These are phyloP conservation scores for Hylaea fasciaria DNA, from an alignment of 2,888 invertebrate species.

Conservation along the genomic window DNA sequence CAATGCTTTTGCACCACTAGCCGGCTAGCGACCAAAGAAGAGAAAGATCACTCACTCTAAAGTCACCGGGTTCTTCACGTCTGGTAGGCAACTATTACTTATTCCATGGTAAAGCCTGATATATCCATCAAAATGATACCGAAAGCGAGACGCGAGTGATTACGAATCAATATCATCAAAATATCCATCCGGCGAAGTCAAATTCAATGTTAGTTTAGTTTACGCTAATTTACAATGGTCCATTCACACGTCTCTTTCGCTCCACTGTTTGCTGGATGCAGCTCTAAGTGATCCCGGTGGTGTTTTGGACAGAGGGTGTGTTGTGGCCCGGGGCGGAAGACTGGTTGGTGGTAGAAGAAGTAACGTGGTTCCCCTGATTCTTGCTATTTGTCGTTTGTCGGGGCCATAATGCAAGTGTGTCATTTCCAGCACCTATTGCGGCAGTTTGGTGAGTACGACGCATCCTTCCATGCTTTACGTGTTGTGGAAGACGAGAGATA, in stretches of 20 bases:
- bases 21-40: not conserved
- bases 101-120: no score
- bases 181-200: not conserved
- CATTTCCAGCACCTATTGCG: conserved; percentile 84
- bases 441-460: conserved; percentile 81
- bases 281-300: conserved; percentile 63
- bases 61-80: no score
- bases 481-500: conserved; percentile 24
- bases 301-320: conserved; percentile 83
- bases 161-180: not conserved
- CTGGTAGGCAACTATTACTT: no score
- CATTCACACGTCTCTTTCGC: conserved; percentile 41
- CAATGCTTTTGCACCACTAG: not conserved
- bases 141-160: not conserved
- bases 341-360: conserved; percentile 57
- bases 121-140: no score
- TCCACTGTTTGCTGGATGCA: conserved; percentile 11
- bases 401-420: conserved; percentile 84
- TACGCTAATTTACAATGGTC: not conserved
- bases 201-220: not conserved
- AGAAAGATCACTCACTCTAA: no score
- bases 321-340: conserved; percentile 66
- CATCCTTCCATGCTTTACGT: conserved; percentile 49
- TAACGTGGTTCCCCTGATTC: conserved; percentile 58
- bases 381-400: conserved; percentile 74